Evolutionary conservation across 2,797 vertebrate genomes (phyloP), one percentile per base, ranked within the genome.

Genomic region (Ara ararauna): DNA sequence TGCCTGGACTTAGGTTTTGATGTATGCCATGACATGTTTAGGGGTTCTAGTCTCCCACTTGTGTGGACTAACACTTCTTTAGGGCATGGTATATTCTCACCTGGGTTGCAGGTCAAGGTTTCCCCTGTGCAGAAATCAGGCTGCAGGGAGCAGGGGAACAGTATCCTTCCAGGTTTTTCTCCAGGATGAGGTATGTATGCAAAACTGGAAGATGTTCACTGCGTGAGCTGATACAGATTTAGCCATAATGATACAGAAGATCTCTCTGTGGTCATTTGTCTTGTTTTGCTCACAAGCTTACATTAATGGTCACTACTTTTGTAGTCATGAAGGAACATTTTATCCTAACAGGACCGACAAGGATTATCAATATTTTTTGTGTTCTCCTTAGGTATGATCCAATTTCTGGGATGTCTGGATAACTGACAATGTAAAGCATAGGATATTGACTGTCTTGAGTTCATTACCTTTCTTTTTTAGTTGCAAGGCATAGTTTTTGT

Each of bases 181-280:
- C 26, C 10, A 15, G 32, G 13, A 38, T 17, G 34, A 86, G 11
- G 7, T 29, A 8, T 89, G 32, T 83, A 30, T 44, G 34, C 44
- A 88, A 70, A 89, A 71, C 29, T n/a, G 53, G 38, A 82, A 27
- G 45, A 60, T 29, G n/a, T 8, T 78, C 53, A 40, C n/a, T 40
- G 13, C 0, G 1, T 53, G n/a, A 78, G 3, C 12, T 51, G 23
- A 4, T 54, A 34, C 26, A 53, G 13, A 42, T 48, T 45, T 61
- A 66, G 23, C 21, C 29, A 6, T 56, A 44, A n/a, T 13, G 20
- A 27, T 54, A 54, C 3, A 29, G 71, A 85, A 76, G 45, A 74
- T 6, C 5, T 80, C 53, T 73, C 48, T 0, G 0, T 34, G n/a
- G 21, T 34, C 10, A 29, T 56, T 23, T 67, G 27, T n/a, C 10